Evolutionary conservation across 2,797 vertebrate genomes (phyloP).

Genomic region (Mus spretus): DNA sequence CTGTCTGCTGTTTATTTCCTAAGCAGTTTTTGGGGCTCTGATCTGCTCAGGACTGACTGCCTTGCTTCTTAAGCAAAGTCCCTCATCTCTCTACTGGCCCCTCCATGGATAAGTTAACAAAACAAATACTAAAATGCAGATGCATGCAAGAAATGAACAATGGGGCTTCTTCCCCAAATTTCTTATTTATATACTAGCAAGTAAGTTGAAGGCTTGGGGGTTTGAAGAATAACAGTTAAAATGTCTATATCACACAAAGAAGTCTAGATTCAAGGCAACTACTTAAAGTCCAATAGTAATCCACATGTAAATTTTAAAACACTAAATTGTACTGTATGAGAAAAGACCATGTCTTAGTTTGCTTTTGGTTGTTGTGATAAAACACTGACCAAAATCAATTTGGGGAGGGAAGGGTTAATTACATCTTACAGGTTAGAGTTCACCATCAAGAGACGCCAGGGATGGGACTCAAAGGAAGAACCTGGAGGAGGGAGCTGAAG

Average conservation of each 20-base stretch:
- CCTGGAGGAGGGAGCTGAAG: not conserved
- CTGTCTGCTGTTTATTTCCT: slow-evolving; percentile 9
- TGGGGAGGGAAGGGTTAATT: not conserved
- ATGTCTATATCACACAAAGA: not conserved
- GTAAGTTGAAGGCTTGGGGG: not conserved
- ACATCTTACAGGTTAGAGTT: not conserved
- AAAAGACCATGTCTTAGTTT: not conserved
- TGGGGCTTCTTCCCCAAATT: not conserved
- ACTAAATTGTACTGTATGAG: not conserved
- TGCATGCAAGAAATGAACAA: slow-evolving; percentile 12
- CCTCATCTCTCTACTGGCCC: slow-evolving; percentile 22
- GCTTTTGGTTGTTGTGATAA: not conserved
- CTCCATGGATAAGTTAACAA: slow-evolving; percentile 4
- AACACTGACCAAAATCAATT: not conserved
- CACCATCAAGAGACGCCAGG: not conserved
- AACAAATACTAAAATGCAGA: not conserved
- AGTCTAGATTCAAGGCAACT: not conserved
- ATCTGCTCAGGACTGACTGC: slow-evolving; percentile 1
- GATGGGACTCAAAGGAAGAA: not conserved
- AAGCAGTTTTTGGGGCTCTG: not conserved
- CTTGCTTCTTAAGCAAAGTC: slow-evolving; percentile 44
- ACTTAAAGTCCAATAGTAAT: not conserved
- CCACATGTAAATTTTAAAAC: not conserved
- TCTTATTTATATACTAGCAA: not conserved
- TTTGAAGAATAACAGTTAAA: not conserved